Evolutionary conservation across 64 coral and sea anemone genomes (phyloP), one percentile per base, ranked within the genome.

Genomic region (Dendronephthya gigantea): DNA sequence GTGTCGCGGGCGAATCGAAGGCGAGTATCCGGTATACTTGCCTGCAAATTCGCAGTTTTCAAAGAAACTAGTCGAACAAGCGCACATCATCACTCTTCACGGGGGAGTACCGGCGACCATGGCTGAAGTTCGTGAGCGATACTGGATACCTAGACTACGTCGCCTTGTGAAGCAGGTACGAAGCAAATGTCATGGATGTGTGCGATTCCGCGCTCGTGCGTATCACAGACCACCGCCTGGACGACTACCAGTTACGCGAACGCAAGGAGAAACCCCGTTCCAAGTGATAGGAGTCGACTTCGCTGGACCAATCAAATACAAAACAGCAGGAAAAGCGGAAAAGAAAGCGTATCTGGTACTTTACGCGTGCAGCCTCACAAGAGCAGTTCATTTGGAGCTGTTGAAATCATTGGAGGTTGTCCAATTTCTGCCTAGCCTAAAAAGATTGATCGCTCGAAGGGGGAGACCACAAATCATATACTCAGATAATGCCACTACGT

Each of bases 81-180:
- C 84, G 0, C 90, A 86, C 36, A 41, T 50, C 19, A 83, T 47
- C 1, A 92, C 85, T 19, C 79, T 92, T 4, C 85, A 91, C 47
- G 88, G 83, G 15, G 85, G 85, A 69, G 85, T 87, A 23, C 58
- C 79, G 9, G 34, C 87, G 9, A 91, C 83, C 1, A 92, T 92
- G 91, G n/a, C 87, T 0, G 89, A 83, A 45, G 83, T 92, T 16
- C 48, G 87, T 27, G 87, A 88, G 19, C 55, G 23, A 15, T 82
- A 68, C 41, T 92, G 83, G 90, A 59, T 88, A 3, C 85, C 90
- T 16, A 41, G 43, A n/a, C 35, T 91, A 35, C 40, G 85, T 13
- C 68, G 41, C 11, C 41, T 45, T 45, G 41, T 45, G 11, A 45
- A 45, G 11, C 41, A 45, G 41, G 11, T 45, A 49, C 7, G 84